Conservation (phyloP, 2,888 invertebrate species). For the Spilarctia lutea region DNA sequence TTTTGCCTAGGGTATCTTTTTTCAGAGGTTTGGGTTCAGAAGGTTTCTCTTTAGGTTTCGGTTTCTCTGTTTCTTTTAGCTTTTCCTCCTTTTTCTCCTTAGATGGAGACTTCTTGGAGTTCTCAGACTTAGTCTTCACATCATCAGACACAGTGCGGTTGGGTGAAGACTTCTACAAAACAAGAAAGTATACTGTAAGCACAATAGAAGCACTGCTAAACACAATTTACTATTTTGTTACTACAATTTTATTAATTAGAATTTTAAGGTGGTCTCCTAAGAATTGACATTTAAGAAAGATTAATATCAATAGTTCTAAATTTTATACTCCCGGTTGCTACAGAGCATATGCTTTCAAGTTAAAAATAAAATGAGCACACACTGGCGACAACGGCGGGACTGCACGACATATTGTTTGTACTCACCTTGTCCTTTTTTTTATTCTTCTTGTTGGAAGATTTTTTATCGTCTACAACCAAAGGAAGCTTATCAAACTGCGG, state of each 20-base stretch:
- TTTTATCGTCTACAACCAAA: constrained; percentile 88
- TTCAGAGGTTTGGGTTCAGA: constrained; percentile 71
- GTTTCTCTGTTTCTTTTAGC: constrained; percentile 81
- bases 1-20: constrained; percentile 81
- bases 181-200: constrained; percentile 18
- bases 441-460: constrained; percentile 88
- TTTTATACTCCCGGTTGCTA: constrained; percentile 59
- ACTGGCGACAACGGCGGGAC: constrained; percentile 64
- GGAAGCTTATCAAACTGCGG: constrained; percentile 92
- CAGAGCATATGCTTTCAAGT: constrained; percentile 77
- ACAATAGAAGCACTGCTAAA: background rate
- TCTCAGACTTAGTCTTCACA: constrained; percentile 86
- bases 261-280: constrained; percentile 19
- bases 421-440: constrained; percentile 91
- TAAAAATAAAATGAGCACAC: constrained; percentile 84
- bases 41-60: constrained; percentile 77
- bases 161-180: constrained; percentile 86
- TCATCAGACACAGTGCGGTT: constrained; percentile 88
- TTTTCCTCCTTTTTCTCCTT: constrained; percentile 87
- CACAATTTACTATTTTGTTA: constrained; percentile 9
- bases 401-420: constrained; percentile 58
- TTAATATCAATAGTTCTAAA: constrained; percentile 27
- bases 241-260: constrained; percentile 37
- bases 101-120: constrained; percentile 84
- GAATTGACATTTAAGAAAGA: constrained; percentile 17